phyloP scores from a whole-genome alignment of 2,113 vertebrate species.

The Leucoraja erinaceus region DNA sequence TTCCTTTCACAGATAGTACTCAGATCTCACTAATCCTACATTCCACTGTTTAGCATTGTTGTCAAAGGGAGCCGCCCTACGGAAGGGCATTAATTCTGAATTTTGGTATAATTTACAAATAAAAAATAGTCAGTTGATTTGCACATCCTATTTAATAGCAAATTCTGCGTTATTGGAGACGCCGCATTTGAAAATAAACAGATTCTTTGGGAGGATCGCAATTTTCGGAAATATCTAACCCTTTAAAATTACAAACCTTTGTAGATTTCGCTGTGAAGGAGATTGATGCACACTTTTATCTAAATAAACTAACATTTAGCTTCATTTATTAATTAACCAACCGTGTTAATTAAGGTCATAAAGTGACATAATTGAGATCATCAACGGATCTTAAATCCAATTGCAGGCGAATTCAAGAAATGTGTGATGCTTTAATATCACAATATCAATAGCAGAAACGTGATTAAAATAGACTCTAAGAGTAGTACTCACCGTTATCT shows the following conservation, averaged over 20 bases:
- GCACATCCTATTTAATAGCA: background rate
- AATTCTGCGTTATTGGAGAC: background rate
- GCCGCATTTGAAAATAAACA: background rate
- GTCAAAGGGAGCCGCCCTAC: constrained; percentile 21
- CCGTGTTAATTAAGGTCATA: background rate
- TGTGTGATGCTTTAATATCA: background rate
- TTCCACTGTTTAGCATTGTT: constrained; percentile 17
- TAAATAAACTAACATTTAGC: background rate
- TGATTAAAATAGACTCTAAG: background rate
- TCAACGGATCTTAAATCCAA: background rate
- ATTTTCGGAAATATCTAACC: background rate
- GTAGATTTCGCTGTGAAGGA: background rate
- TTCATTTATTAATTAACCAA: background rate
- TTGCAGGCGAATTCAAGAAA: background rate
- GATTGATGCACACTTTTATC: background rate
- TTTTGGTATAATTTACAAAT: background rate
- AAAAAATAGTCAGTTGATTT: background rate
- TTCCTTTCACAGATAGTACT: background rate
- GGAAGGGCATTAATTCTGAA: background rate
- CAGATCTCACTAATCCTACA: background rate
- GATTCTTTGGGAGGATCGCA: background rate
- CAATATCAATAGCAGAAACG: background rate
- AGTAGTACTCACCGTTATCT: constrained; percentile 21
- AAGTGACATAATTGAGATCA: background rate
- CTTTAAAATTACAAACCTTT: background rate